These are phyloP conservation scores for Drosophila ogumai DNA, from an alignment of 1,140 invertebrate species.

Conservation along the genomic window DNA sequence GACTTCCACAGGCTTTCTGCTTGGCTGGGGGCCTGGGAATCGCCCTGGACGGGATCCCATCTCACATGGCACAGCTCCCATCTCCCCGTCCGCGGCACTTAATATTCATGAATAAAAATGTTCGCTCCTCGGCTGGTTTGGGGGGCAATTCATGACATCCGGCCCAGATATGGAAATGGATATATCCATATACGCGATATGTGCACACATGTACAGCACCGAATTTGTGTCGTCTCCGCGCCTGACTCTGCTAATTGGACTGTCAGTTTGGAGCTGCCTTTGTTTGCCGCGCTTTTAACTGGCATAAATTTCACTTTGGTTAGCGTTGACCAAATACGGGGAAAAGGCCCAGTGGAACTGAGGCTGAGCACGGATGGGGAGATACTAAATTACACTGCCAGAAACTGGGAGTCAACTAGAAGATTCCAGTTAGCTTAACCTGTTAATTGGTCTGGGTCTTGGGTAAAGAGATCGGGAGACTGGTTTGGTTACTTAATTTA, in stretches of 20 bases:
- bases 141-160: slow-evolving; percentile 68
- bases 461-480: background rate
- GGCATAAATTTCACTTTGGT: slow-evolving; percentile 78
- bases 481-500: background rate
- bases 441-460: background rate
- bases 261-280: slow-evolving; percentile 69
- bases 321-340: slow-evolving; percentile 36
- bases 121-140: slow-evolving; percentile 39
- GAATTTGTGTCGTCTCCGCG: slow-evolving; percentile 39
- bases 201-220: slow-evolving; percentile 8
- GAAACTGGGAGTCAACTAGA: slow-evolving; percentile 43
- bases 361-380: background rate
- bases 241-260: slow-evolving; percentile 80
- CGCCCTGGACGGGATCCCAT: slow-evolving; percentile 20
- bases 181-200: slow-evolving; percentile 33
- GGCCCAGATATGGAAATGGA: slow-evolving; percentile 65
- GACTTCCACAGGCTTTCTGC: slow-evolving; percentile 70
- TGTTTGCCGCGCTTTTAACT: slow-evolving; percentile 65
- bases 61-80: background rate
- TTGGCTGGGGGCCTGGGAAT: slow-evolving; percentile 74
- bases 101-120: slow-evolving; percentile 64
- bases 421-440: slow-evolving; percentile 28
- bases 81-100: slow-evolving; percentile 48
- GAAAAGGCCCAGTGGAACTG: slow-evolving; percentile 3
- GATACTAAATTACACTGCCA: slow-evolving; percentile 36